phyloP scores from a whole-genome alignment of 2,113 vertebrate genomes.

The Cariama cristata region DNA sequence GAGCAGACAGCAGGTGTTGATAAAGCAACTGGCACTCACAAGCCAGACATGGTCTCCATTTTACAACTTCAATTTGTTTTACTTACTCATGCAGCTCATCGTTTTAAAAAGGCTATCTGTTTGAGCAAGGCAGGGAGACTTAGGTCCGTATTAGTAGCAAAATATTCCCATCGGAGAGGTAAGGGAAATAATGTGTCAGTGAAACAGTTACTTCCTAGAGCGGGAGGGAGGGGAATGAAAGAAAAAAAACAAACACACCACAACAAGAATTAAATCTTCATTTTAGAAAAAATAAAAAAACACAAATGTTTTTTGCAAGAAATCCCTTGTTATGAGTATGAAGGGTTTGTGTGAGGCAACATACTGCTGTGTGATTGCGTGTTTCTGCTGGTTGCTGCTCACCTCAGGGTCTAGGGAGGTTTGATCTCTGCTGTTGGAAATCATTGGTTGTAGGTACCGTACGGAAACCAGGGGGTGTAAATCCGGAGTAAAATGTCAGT shows the following conservation, averaged over 20 bases:
- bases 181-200: neutral
- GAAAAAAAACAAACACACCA: neutral
- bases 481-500: neutral
- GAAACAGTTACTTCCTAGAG: neutral
- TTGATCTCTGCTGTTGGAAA: neutral
- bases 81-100: neutral
- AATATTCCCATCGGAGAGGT: neutral
- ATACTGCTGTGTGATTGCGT: neutral
- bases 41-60: neutral
- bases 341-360: neutral
- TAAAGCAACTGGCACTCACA: neutral
- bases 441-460: neutral
- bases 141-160: rapidly evolving
- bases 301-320: neutral
- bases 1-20: neutral
- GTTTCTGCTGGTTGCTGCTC: neutral
- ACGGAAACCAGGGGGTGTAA: neutral
- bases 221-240: too few relatives aligned
- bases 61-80: neutral
- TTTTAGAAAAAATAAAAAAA: neutral
- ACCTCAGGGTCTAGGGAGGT: neutral
- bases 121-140: neutral
- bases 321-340: neutral
- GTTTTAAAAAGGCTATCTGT: neutral
- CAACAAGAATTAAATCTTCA: neutral